Percentiles rank a stretch among this genome's conserved stretches.
Conservation (phyloP, 2,888 invertebrate genomes). For the Falcaria lacertinaria region DNA sequence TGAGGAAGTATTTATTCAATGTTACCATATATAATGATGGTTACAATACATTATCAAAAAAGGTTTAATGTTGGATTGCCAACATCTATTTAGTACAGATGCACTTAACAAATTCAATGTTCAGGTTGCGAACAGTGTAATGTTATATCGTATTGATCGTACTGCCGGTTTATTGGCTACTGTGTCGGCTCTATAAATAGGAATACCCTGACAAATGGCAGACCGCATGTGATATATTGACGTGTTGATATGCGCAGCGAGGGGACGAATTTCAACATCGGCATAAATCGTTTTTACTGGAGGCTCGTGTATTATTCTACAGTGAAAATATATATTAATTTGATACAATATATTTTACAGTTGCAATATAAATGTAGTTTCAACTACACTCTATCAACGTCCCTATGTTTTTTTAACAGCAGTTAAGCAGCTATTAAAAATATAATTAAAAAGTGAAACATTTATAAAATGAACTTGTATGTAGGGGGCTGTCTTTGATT, state of each 20-base stretch:
- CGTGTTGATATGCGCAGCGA: conserved; percentile 50
- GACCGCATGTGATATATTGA: conserved; percentile 51
- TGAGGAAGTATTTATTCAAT: too few species aligned
- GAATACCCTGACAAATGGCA: conserved; percentile 47
- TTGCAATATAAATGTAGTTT: not conserved
- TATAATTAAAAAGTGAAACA: too few species aligned
- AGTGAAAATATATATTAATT: not conserved
- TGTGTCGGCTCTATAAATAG: conserved; percentile 45
- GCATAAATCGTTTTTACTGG: conserved; percentile 26
- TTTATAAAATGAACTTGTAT: too few species aligned
- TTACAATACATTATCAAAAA: too few species aligned
- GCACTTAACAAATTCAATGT: conserved; percentile 14
- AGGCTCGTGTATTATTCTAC: conserved; percentile 17
- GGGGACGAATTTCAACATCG: conserved; percentile 41
- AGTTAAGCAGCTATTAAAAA: too few species aligned
- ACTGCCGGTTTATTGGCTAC: conserved; percentile 20
- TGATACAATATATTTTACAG: not conserved
- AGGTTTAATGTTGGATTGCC: too few species aligned
- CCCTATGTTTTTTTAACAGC: too few species aligned
- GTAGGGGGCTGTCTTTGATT: too few species aligned
- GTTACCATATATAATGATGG: too few species aligned
- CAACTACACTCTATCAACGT: too few species aligned
- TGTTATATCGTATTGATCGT: conserved; percentile 5
- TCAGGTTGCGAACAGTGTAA: conserved; percentile 5
- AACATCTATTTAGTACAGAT: conserved; percentile 14